Conservation (phyloP, 2,113 vertebrate species). For the Sorex araneus region DNA sequence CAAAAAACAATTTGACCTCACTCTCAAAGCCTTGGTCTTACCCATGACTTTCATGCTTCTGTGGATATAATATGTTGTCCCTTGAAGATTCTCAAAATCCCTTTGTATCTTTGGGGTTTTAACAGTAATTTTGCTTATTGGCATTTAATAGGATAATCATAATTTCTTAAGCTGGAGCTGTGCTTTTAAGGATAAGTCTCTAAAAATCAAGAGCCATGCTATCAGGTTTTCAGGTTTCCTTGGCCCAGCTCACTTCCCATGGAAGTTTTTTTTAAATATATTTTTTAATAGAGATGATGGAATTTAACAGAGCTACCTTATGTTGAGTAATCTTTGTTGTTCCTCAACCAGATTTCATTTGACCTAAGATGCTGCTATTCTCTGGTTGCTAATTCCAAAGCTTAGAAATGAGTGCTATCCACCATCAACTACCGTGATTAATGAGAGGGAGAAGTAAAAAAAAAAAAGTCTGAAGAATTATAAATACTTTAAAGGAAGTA, state of each 20-base stretch:
- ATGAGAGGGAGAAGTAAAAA: not conserved
- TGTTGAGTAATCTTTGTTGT: not conserved
- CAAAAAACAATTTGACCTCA: slow-evolving; percentile 7
- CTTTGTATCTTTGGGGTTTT: slow-evolving; percentile 4
- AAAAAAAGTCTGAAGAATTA: slow-evolving; percentile 12
- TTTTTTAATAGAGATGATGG: not conserved
- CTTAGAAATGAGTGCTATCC: not conserved
- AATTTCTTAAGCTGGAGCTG: slow-evolving; percentile 28
- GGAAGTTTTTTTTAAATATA: not conserved
- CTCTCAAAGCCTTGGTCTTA: not conserved
- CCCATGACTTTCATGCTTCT: not conserved
- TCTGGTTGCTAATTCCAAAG: not conserved
- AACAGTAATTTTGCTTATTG: not conserved
- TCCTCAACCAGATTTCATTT: not conserved
- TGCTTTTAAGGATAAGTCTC: not conserved
- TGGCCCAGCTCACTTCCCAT: not conserved
- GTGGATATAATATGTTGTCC: not conserved
- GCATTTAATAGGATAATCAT: not conserved
- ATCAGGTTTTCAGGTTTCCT: not conserved
- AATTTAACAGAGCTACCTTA: not conserved
- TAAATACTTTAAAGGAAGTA: not conserved
- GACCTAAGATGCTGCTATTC: not conserved
- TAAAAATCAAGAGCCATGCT: not conserved
- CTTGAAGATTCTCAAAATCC: slow-evolving; percentile 14
- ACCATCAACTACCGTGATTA: not conserved